phyloP scores from a whole-genome alignment of 2,113 vertebrate genomes.

The Ptychochromis oligacanthus region DNA sequence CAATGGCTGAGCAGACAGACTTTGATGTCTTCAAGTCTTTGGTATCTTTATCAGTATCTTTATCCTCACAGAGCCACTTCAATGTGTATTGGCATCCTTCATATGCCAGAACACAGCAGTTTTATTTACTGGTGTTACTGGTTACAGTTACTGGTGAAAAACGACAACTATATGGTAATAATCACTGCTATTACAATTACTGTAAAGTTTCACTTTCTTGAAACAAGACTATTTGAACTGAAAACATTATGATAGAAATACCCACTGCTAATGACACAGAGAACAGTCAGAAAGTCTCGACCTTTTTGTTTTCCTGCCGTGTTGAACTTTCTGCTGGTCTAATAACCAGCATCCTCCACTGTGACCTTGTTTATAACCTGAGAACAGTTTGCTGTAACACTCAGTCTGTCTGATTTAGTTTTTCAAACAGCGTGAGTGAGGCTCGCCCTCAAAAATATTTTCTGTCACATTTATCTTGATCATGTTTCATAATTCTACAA shows the following conservation, averaged over 20 bases:
- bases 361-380: slow-evolving; percentile 34
- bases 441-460: too few relatives aligned
- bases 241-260: slow-evolving; percentile 8
- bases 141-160: slow-evolving; percentile 24
- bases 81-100: accelerated
- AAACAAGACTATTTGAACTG: too few relatives aligned
- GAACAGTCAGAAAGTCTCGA: accelerated
- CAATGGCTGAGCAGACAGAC: not conserved
- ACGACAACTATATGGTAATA: not conserved
- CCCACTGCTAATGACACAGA: slow-evolving; percentile 37
- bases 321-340: not conserved
- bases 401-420: slow-evolving; percentile 25
- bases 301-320: accelerated
- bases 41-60: too few relatives aligned
- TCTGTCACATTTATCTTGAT: not conserved
- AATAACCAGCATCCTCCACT: not conserved
- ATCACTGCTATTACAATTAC: too few relatives aligned
- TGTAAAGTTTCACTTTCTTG: too few relatives aligned
- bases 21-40: not conserved
- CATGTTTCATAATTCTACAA: not conserved
- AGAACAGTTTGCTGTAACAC: slow-evolving; percentile 22
- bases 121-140: not conserved
- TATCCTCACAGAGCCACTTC: not conserved
- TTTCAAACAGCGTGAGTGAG: not conserved
- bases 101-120: not conserved